phyloP scores from a whole-genome alignment of 2,888 invertebrate species.

The Caenorhabditis panamensis region DNA sequence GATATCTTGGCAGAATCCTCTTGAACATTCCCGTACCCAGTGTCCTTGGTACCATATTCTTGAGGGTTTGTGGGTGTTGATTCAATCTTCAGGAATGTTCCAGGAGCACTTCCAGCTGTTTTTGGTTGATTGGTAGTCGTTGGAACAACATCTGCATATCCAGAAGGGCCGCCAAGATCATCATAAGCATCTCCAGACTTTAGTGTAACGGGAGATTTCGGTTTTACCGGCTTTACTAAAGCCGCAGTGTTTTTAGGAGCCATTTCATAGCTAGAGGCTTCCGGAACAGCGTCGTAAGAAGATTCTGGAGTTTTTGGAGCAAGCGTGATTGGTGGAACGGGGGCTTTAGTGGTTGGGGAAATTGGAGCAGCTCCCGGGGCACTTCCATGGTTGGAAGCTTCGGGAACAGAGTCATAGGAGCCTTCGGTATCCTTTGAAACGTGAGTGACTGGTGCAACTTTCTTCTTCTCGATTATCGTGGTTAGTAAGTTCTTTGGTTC shows the following conservation, averaged over 20 bases:
- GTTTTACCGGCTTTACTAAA: neutral
- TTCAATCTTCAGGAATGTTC: neutral
- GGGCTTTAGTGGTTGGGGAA: neutral
- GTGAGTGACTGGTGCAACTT: neutral
- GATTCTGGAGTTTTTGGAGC: neutral
- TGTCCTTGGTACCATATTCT: neutral
- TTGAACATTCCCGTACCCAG: neutral
- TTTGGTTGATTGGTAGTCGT: neutral
- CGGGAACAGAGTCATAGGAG: neutral
- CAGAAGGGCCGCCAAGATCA: slow-evolving; percentile 6
- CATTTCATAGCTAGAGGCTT: neutral
- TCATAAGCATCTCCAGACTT: slow-evolving; percentile 6
- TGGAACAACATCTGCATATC: neutral
- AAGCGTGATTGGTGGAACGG: neutral
- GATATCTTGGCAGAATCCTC: neutral
- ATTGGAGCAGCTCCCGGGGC: neutral
- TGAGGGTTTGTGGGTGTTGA: neutral
- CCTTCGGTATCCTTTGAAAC: neutral
- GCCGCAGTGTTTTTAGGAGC: neutral
- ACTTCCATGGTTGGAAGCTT: neutral
- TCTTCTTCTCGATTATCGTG: slow-evolving; percentile 18
- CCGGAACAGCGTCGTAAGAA: neutral
- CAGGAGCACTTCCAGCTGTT: slow-evolving; percentile 16
- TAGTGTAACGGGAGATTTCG: neutral
- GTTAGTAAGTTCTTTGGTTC: slow-evolving; percentile 34